These are phyloP conservation scores for Lepidurus couesii DNA, from an alignment of 1,140 invertebrate species.

Conservation along the genomic window DNA sequence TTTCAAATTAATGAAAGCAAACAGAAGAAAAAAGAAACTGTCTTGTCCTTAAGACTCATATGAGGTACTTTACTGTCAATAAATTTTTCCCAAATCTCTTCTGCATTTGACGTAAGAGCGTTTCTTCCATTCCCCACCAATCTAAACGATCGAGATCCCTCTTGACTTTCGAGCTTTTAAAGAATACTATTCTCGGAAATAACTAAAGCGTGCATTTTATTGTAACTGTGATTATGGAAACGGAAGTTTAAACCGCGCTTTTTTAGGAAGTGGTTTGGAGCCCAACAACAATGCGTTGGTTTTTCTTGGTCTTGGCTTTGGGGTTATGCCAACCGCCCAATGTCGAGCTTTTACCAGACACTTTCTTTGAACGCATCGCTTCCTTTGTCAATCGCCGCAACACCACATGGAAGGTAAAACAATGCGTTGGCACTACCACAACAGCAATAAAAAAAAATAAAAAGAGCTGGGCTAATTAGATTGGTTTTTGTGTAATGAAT, in stretches of 20 bases:
- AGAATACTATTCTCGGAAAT: not conserved
- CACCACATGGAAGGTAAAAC: conserved; percentile 4
- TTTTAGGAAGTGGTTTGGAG: not conserved
- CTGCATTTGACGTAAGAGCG: too few species aligned
- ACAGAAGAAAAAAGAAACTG: too few species aligned
- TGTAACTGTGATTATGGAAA: not conserved
- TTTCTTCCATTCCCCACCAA: too few species aligned
- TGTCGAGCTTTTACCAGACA: not conserved
- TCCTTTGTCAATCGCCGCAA: conserved; percentile 8
- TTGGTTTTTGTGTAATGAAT: not conserved
- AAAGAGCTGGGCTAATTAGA: not conserved
- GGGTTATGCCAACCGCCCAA: not conserved
- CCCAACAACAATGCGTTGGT: conserved; percentile 1
- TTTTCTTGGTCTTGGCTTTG: not conserved
- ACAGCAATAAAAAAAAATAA: not conserved
- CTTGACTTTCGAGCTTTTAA: too few species aligned
- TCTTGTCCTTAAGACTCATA: too few species aligned
- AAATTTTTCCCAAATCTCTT: too few species aligned
- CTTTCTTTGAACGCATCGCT: conserved; percentile 18
- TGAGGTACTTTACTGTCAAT: too few species aligned
- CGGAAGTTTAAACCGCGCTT: not conserved
- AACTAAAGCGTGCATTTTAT: not conserved
- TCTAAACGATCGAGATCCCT: too few species aligned
- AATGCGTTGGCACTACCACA: too few species aligned
- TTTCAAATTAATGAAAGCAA: too few species aligned